Evolutionary conservation across 2,113 vertebrate genomes (phyloP).

Genomic region (Amphilophus citrinellus): DNA sequence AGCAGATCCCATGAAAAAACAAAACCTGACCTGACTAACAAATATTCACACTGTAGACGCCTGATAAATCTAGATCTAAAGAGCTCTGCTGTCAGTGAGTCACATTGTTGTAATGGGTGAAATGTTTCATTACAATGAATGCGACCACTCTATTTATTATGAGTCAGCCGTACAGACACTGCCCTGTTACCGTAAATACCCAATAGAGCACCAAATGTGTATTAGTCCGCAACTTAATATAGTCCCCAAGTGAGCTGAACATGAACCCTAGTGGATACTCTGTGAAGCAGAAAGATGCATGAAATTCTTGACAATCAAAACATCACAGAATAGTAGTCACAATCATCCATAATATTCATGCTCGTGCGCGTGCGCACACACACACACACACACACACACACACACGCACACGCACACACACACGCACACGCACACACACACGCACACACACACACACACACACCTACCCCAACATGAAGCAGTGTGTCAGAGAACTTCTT

Average conservation of each 20-base stretch:
- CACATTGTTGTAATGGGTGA: background rate
- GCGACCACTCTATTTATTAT: background rate
- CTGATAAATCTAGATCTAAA: constrained; percentile 4
- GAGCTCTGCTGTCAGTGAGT: background rate
- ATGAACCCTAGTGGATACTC: background rate
- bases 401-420: no score
- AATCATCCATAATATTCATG: background rate
- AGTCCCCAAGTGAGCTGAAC: background rate
- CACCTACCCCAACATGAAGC: constrained; percentile 89
- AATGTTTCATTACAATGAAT: background rate
- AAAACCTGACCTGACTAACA: background rate
- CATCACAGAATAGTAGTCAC: background rate
- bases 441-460: background rate
- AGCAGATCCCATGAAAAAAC: background rate
- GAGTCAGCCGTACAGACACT: background rate
- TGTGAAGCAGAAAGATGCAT: no score
- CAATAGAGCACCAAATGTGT: background rate
- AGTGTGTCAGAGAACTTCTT: constrained; percentile 89
- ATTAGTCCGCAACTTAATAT: background rate
- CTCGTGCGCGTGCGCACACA: no score
- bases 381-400: no score
- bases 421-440: background rate
- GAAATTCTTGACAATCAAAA: no score
- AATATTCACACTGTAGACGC: background rate
- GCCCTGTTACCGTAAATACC: background rate